phyloP scores from a whole-genome alignment of 2,797 vertebrate species.

The Melanogrammus aeglefinus region DNA sequence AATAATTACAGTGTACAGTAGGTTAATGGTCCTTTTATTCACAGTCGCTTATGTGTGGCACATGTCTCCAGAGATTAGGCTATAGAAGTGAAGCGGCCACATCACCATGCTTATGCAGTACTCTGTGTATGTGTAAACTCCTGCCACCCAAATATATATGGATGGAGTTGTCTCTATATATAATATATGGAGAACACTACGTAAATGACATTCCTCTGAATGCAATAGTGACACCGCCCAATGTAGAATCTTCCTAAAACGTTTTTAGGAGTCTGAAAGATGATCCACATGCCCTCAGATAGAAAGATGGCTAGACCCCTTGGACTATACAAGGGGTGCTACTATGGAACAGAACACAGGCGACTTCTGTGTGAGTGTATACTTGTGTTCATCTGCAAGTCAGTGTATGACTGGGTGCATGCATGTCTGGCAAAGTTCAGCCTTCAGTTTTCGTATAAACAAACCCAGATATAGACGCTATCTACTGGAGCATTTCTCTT shows the following conservation, averaged over 20 bases:
- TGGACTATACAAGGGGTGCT: slow-evolving; percentile 39
- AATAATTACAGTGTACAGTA: background rate
- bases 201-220: background rate
- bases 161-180: no score
- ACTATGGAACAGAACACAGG: slow-evolving; percentile 24
- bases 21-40: background rate
- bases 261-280: background rate
- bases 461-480: slow-evolving; percentile 33
- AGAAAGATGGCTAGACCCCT: slow-evolving; percentile 25
- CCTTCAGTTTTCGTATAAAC: slow-evolving; percentile 38
- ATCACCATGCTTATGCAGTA: background rate
- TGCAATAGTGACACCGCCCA: background rate
- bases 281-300: background rate
- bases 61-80: background rate
- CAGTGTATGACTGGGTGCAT: background rate
- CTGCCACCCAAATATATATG: no score
- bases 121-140: background rate
- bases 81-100: background rate
- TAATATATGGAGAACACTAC: no score
- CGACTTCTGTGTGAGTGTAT: slow-evolving; percentile 5
- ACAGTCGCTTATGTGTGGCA: background rate
- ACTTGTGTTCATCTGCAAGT: slow-evolving; percentile 12
- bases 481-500: slow-evolving; percentile 9
- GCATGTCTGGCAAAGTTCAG: slow-evolving; percentile 20
- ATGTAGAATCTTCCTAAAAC: background rate